Evolutionary conservation across 2,888 invertebrate species (phyloP).

Genomic region (Sturmia bella): DNA sequence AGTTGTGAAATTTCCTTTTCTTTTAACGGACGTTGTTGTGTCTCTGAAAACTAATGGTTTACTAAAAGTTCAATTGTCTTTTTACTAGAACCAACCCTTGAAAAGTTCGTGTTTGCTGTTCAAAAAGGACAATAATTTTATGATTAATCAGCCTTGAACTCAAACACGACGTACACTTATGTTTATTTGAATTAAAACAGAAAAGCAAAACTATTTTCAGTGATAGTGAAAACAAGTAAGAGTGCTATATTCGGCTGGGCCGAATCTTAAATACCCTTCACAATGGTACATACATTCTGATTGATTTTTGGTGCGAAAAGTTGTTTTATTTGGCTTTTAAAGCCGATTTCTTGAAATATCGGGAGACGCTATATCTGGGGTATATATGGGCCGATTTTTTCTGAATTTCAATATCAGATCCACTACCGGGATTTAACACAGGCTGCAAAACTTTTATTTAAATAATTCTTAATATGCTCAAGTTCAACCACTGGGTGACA

Average conservation of each 20-base stretch:
- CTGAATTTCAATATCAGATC: too few species aligned
- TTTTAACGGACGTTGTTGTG: slow-evolving; percentile 27
- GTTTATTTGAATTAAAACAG: slow-evolving; percentile 10
- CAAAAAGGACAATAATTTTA: slow-evolving; percentile 51
- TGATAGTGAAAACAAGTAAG: background rate
- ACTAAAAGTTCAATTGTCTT: slow-evolving; percentile 37
- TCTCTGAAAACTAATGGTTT: slow-evolving; percentile 24
- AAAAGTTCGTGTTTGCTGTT: slow-evolving; percentile 21
- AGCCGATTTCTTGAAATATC: too few species aligned
- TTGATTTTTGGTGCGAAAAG: too few species aligned
- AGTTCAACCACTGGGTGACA: too few species aligned
- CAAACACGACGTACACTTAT: slow-evolving; percentile 24
- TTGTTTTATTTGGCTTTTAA: too few species aligned
- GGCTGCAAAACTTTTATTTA: too few species aligned
- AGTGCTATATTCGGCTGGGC: background rate
- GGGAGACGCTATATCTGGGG: too few species aligned
- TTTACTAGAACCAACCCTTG: slow-evolving; percentile 6
- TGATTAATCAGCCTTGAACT: slow-evolving; percentile 50
- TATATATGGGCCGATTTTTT: too few species aligned
- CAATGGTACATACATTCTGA: slow-evolving; percentile 11
- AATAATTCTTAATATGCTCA: too few species aligned
- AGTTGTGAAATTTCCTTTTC: background rate
- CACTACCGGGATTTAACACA: too few species aligned
- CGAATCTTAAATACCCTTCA: slow-evolving; percentile 31
- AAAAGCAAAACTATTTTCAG: background rate